Percentiles rank a stretch among this genome's conserved stretches.
Conservation (phyloP, 2,113 vertebrate genomes). For the Lepisosteus oculatus region DNA sequence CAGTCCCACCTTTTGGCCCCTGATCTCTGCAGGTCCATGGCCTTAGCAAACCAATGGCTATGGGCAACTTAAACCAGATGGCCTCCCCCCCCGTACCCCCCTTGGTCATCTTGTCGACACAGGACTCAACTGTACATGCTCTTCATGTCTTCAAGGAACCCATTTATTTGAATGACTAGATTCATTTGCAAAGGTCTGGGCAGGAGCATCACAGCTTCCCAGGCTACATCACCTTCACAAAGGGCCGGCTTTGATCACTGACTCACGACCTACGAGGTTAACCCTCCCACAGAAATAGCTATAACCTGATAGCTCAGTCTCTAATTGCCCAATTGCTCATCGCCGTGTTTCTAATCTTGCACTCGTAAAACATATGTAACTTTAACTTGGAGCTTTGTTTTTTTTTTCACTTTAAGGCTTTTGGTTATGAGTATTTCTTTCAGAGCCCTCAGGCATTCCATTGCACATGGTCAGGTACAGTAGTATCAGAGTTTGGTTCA, state of each 20-base stretch:
- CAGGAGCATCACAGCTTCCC: slow-evolving; percentile 59
- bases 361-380: slow-evolving; percentile 51
- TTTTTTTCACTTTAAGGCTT: slow-evolving; percentile 19
- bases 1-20: slow-evolving; percentile 45
- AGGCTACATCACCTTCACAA: slow-evolving; percentile 55
- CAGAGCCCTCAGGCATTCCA: no score
- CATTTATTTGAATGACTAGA: slow-evolving; percentile 74
- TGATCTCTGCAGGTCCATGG: slow-evolving; percentile 59
- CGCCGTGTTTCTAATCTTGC: slow-evolving; percentile 33
- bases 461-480: no score
- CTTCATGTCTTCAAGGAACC: slow-evolving; percentile 55
- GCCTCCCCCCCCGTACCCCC: slow-evolving; percentile 48
- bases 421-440: slow-evolving; percentile 22
- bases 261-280: slow-evolving; percentile 64
- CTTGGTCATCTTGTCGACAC: slow-evolving; percentile 50
- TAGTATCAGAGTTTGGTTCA: no score
- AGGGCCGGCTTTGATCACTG: slow-evolving; percentile 65
- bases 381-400: slow-evolving; percentile 29
- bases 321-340: slow-evolving; percentile 59
- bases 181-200: slow-evolving; percentile 63
- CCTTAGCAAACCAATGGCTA: slow-evolving; percentile 52
- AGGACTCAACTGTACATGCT: slow-evolving; percentile 57
- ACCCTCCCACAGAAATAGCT: slow-evolving; percentile 67
- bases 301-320: slow-evolving; percentile 65
- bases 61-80: slow-evolving; percentile 48